Percentiles rank a stretch among this genome's conserved stretches.
Evolutionary conservation across 2,888 invertebrate genomes (phyloP).

Genomic region (Urechis unicinctus): DNA sequence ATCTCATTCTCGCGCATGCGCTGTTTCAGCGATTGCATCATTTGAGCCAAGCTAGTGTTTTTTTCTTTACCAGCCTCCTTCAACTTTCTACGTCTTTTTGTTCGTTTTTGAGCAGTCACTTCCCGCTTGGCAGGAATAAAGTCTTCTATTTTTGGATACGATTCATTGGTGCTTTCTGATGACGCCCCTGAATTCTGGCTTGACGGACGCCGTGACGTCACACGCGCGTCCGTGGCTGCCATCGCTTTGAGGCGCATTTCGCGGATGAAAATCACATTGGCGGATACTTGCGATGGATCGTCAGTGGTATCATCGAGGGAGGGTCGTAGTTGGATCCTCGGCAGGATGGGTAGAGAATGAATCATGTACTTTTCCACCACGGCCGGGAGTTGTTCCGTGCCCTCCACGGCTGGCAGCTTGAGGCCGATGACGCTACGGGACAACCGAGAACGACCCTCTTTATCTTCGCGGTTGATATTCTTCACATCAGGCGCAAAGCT

Average conservation of each 20-base stretch:
- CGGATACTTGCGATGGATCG: neutral
- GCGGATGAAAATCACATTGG: neutral
- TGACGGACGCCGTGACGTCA: too few relatives aligned
- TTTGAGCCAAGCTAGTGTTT: too few relatives aligned
- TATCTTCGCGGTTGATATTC: neutral
- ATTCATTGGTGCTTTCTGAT: too few relatives aligned
- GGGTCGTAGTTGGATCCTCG: neutral
- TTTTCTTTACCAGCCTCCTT: too few relatives aligned
- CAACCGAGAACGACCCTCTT: neutral
- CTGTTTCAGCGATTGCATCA: too few relatives aligned
- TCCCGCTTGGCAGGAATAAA: too few relatives aligned
- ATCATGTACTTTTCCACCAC: constrained; percentile 6
- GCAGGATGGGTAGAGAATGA: neutral
- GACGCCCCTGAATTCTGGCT: too few relatives aligned
- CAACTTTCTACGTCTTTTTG: too few relatives aligned
- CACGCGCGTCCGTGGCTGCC: too few relatives aligned
- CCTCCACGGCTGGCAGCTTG: neutral
- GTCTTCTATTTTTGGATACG: too few relatives aligned
- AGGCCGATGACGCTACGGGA: neutral
- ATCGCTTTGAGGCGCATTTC: neutral
- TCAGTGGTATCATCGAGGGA: neutral
- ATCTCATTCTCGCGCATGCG: too few relatives aligned
- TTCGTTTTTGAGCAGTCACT: too few relatives aligned
- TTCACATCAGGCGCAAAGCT: constrained; percentile 6
- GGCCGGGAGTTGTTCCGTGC: constrained; percentile 3